Evolutionary conservation across 1,140 invertebrate species (phyloP).

Genomic region (Pogonomyrmex barbatus): DNA sequence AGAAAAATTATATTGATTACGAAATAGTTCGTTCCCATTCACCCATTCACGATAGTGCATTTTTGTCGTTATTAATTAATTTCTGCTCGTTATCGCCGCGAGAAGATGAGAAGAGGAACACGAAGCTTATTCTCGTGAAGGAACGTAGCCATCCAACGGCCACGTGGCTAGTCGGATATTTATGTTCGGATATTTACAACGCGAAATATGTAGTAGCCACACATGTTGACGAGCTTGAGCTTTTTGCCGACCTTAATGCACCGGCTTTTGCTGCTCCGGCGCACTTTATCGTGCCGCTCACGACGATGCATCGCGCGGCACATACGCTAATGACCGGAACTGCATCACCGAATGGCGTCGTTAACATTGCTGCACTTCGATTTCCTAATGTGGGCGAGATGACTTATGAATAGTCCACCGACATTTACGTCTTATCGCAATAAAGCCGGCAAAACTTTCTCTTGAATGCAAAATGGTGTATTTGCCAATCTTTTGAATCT

Average conservation of each 20-base stretch:
- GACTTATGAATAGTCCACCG: constrained; percentile 10
- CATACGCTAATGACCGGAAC: constrained; percentile 41
- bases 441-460: background rate
- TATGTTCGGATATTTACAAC: constrained; percentile 28
- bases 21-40: background rate
- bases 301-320: constrained; percentile 12
- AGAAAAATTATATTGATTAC: too few species aligned
- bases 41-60: background rate
- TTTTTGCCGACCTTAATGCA: constrained; percentile 49
- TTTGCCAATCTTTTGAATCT: constrained; percentile 1
- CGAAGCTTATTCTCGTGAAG: background rate
- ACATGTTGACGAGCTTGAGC: constrained; percentile 37
- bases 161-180: constrained; percentile 55
- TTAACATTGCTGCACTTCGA: constrained; percentile 16
- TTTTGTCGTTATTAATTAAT: constrained; percentile 44
- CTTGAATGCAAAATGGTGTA: background rate
- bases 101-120: background rate
- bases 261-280: constrained; percentile 40
- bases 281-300: constrained; percentile 20
- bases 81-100: constrained; percentile 35
- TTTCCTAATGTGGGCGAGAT: constrained; percentile 29
- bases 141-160: constrained; percentile 21
- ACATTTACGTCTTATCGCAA: constrained; percentile 15
- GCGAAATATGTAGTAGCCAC: constrained; percentile 23
- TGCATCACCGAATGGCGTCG: constrained; percentile 30